Evolutionary conservation across 1,140 invertebrate species (phyloP).

Genomic region (Nephila pilipes): DNA sequence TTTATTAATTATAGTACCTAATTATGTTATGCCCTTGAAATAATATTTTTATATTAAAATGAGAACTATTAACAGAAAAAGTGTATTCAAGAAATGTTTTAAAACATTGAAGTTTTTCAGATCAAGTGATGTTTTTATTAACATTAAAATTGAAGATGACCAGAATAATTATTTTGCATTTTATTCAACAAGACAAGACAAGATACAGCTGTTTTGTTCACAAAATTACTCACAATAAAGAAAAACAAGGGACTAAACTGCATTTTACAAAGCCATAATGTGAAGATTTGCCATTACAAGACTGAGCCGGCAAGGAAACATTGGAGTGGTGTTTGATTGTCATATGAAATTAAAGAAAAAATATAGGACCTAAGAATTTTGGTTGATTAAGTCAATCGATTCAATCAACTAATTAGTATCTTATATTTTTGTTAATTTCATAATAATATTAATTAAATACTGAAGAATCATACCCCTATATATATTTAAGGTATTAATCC

Average conservation of each 20-base stretch:
- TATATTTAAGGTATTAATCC: not conserved
- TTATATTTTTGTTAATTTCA: constrained; percentile 40
- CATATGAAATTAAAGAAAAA: constrained; percentile 1
- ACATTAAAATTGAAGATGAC: not conserved
- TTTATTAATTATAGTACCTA: too few relatives aligned
- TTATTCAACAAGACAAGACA: constrained; percentile 34
- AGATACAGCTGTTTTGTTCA: constrained; percentile 19
- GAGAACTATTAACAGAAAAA: too few relatives aligned
- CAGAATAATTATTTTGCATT: not conserved
- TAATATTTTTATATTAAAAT: too few relatives aligned
- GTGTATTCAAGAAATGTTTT: too few relatives aligned
- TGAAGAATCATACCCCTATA: not conserved
- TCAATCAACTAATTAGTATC: not conserved
- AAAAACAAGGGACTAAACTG: not conserved
- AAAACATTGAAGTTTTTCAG: too few relatives aligned
- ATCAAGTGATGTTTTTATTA: too few relatives aligned
- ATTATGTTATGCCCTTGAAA: too few relatives aligned
- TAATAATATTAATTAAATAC: not conserved
- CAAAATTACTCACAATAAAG: not conserved
- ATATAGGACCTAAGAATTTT: not conserved
- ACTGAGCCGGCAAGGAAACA: not conserved
- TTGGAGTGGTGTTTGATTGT: not conserved
- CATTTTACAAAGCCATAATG: not conserved
- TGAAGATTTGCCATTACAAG: not conserved
- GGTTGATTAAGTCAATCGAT: not conserved